Evolutionary conservation across 2,797 vertebrate genomes (phyloP).

Genomic region (Enteromius treurensis): DNA sequence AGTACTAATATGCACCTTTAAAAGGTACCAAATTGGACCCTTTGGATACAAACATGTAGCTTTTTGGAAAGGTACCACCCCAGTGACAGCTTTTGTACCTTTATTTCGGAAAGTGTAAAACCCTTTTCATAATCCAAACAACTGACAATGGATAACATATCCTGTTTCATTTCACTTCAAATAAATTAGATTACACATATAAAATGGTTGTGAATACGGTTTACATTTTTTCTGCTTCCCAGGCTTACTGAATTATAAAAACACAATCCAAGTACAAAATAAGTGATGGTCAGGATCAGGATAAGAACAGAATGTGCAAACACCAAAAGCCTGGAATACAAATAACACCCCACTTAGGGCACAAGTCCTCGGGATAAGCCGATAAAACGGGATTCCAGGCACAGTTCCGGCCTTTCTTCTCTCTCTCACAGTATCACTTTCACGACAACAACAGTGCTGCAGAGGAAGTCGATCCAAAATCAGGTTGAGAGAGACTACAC

Average conservation of each 20-base stretch:
- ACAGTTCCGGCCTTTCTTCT: constrained; percentile 20
- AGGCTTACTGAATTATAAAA: background rate
- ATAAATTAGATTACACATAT: background rate
- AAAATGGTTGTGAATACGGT: background rate
- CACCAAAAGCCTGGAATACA: constrained; percentile 19
- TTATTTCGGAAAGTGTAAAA: no score
- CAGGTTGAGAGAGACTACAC: background rate
- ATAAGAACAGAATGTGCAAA: constrained; percentile 17
- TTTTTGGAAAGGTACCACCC: no score
- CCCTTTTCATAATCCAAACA: background rate
- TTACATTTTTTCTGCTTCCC: background rate
- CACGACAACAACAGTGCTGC: background rate
- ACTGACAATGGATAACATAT: background rate
- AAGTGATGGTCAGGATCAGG: constrained; percentile 14
- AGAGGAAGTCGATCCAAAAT: background rate
- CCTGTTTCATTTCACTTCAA: background rate
- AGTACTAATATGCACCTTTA: no score
- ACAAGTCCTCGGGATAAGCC: background rate
- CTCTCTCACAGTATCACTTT: background rate
- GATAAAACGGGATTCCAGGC: constrained; percentile 16
- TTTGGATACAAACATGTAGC: no score
- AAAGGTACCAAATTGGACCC: no score
- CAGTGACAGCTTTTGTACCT: no score
- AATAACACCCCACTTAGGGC: constrained; percentile 13
- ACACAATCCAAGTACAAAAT: background rate